Conservation (phyloP, 1,140 invertebrate species). For the Limonius californicus region DNA sequence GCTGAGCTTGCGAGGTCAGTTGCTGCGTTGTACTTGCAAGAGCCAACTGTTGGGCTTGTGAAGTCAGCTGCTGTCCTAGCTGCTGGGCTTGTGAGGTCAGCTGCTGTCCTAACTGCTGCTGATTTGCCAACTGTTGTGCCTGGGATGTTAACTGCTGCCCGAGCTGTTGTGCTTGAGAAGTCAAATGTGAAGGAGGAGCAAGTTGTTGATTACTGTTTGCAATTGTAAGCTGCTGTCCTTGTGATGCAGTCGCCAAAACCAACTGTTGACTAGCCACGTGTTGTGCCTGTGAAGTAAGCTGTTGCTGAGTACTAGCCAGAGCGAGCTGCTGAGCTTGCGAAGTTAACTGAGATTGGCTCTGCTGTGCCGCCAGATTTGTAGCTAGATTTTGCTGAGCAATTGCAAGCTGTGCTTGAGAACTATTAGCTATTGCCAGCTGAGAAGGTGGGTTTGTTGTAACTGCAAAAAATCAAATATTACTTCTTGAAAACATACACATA, state of each 20-base stretch:
- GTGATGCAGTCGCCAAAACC: constrained; percentile 33
- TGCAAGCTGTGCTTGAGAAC: constrained; percentile 39
- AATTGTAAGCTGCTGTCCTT: constrained; percentile 29
- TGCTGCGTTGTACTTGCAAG: constrained; percentile 35
- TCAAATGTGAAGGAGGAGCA: background rate
- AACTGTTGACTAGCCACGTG: constrained; percentile 41
- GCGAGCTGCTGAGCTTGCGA: constrained; percentile 43
- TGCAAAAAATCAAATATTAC: constrained; percentile 23
- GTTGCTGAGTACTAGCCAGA: constrained; percentile 40
- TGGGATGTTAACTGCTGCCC: constrained; percentile 31
- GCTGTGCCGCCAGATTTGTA: constrained; percentile 40
- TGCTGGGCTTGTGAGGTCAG: constrained; percentile 36
- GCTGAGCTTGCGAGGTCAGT: constrained; percentile 36
- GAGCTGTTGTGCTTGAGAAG: constrained; percentile 34
- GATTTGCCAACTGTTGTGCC: constrained; percentile 39
- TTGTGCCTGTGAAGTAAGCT: constrained; percentile 40
- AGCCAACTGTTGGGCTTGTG: constrained; percentile 41
- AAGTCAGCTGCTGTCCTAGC: constrained; percentile 42
- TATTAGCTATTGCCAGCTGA: constrained; percentile 42
- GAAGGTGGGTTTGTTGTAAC: constrained; percentile 46
- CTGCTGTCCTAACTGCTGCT: constrained; percentile 29
- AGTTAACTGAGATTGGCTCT: constrained; percentile 39
- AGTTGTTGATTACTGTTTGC: constrained; percentile 29
- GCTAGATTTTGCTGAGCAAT: constrained; percentile 41
- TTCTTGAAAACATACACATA: too few relatives aligned